Percentiles rank a stretch among this genome's conserved stretches.
phyloP scores from a whole-genome alignment of 2,797 vertebrate genomes.

The Spheniscus humboldti region DNA sequence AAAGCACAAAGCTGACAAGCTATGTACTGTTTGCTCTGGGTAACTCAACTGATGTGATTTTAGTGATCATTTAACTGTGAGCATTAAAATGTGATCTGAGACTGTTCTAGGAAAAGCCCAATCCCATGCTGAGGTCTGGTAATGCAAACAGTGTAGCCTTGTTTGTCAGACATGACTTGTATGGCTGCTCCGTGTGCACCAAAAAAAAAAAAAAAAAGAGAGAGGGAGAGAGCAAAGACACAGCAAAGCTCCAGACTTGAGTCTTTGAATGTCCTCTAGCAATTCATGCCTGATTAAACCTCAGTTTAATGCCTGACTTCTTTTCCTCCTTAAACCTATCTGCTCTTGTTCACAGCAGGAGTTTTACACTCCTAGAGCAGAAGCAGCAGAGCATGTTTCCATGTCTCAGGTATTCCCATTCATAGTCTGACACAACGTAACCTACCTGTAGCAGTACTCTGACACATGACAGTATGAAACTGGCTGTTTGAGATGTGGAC shows the following conservation, averaged over 20 bases:
- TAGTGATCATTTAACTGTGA: neutral
- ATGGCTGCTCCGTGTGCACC: neutral
- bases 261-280: neutral
- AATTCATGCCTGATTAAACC: neutral
- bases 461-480: neutral
- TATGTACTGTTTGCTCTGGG: neutral
- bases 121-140: neutral
- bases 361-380: neutral
- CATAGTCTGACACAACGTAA: neutral
- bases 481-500: neutral
- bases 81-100: neutral
- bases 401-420: neutral
- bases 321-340: neutral
- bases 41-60: neutral
- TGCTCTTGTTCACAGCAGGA: neutral
- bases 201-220: no score
- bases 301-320: neutral
- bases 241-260: neutral
- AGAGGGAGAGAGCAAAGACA: neutral
- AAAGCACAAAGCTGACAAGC: neutral
- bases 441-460: neutral
- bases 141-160: neutral
- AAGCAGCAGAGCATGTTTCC: neutral
- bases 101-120: neutral
- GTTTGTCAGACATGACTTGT: neutral